These are phyloP conservation scores for Aurelia coerulea DNA, from an alignment of 30 jellyfish, hydroid and myxozoan genomes.

Conservation along the genomic window DNA sequence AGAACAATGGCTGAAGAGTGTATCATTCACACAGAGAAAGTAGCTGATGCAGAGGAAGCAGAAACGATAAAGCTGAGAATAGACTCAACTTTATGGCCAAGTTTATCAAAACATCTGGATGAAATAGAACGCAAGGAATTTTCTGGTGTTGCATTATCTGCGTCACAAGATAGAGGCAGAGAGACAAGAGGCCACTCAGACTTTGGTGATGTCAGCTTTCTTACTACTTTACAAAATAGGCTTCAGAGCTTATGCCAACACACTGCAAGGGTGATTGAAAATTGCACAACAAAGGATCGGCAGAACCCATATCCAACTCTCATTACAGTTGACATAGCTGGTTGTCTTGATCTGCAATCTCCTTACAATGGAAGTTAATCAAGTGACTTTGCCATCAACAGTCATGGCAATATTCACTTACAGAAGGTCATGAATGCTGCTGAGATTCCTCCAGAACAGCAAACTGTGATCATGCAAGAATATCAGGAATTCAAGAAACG, in stretches of 20 bases:
- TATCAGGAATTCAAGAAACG: constrained; percentile 14
- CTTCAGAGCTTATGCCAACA: constrained; percentile 23
- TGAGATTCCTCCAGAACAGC: constrained; percentile 12
- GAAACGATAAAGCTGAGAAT: constrained; percentile 23
- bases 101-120: constrained; percentile 34
- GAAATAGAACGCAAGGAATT: constrained; percentile 10
- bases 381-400: constrained; percentile 10
- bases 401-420: constrained; percentile 22
- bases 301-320: no score
- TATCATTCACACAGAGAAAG: constrained; percentile 2
- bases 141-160: constrained; percentile 10
- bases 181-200: constrained; percentile 11
- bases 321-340: constrained; percentile 35
- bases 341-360: constrained; percentile 31
- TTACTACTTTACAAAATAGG: not conserved
- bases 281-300: constrained; percentile 2
- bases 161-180: not conserved
- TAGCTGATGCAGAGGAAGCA: constrained; percentile 28
- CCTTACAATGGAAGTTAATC: constrained; percentile 8
- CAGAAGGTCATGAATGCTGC: constrained; percentile 49
- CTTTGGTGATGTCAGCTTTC: not conserved
- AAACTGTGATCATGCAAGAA: constrained; percentile 22
- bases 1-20: constrained; percentile 39
- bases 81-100: constrained; percentile 30
- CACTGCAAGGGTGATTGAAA: constrained; percentile 23